These are phyloP conservation scores for Megalurothrips usitatus DNA, from an alignment of 2,888 invertebrate genomes.

Conservation along the genomic window DNA sequence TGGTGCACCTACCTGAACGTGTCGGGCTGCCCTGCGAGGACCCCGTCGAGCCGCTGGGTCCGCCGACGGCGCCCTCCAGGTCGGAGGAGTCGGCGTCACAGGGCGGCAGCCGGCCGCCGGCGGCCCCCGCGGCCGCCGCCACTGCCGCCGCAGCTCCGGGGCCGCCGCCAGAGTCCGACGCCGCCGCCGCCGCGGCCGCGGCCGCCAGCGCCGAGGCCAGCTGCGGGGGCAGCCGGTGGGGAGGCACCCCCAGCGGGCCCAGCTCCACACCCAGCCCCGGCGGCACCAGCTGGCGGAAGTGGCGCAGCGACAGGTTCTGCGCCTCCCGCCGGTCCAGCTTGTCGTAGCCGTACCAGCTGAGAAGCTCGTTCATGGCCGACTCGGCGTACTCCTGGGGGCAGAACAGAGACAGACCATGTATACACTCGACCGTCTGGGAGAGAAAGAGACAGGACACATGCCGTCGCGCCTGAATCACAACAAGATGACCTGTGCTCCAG, in stretches of 20 bases:
- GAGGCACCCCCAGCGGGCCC: neutral
- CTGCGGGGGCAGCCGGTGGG: conserved; percentile 37
- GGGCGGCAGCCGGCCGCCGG: neutral
- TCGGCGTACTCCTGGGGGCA: conserved; percentile 79
- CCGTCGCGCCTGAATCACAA: too few species aligned
- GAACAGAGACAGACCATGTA: neutral
- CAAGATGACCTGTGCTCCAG: too few species aligned
- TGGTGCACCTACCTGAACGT: conserved; percentile 19
- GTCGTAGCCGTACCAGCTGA: conserved; percentile 88
- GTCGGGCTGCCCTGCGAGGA: conserved; percentile 36
- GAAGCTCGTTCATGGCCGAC: conserved; percentile 85
- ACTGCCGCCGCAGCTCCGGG: neutral
- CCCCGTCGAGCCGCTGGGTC: conserved; percentile 14
- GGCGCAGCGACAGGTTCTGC: conserved; percentile 43
- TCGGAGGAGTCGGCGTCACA: conserved; percentile 26
- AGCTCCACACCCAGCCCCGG: neutral
- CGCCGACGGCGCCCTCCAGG: conserved; percentile 15
- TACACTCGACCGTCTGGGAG: too few species aligned
- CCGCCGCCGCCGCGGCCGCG: neutral
- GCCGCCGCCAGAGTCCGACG: neutral
- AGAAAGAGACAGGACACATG: too few species aligned
- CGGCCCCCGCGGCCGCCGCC: neutral
- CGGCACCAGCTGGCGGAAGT: neutral
- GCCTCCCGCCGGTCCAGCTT: conserved; percentile 63
- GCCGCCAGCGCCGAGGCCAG: conserved; percentile 28